A percentile compares a stretch with the other conserved stretches of the same genome.
Conservation (phyloP, 37 sponge, comb jelly and placozoan genomes). For the Dysidea cf. avara region DNA sequence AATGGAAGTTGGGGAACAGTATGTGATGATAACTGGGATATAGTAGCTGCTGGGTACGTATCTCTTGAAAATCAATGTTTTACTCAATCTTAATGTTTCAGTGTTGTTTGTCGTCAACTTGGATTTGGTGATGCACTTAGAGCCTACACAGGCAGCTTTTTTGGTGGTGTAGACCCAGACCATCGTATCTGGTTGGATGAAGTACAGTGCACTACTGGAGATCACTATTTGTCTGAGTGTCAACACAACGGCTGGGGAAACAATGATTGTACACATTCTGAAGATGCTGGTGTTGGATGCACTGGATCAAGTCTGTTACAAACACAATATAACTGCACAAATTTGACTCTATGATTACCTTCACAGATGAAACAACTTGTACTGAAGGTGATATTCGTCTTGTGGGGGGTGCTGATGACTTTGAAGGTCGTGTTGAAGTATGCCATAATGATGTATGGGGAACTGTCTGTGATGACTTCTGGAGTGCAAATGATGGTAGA, state of each 20-base stretch:
- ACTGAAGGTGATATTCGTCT: conserved; percentile 17
- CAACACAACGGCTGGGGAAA: not conserved
- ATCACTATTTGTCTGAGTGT: conserved; percentile 4
- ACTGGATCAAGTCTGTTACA: not conserved
- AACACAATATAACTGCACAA: not conserved
- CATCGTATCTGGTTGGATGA: too few species aligned
- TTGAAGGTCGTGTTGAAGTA: conserved; percentile 28
- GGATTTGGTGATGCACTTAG: too few species aligned
- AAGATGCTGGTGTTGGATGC: conserved; percentile 30
- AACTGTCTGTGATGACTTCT: conserved; percentile 28
- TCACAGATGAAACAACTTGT: not conserved
- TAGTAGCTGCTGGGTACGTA: too few species aligned
- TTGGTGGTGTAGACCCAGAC: too few species aligned
- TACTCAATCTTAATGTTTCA: too few species aligned
- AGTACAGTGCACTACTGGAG: too few species aligned
- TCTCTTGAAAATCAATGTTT: too few species aligned
- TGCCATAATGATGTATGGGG: conserved; percentile 25
- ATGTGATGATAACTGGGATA: too few species aligned
- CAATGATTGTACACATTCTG: conserved; percentile 24
- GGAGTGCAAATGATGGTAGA: conserved; percentile 6
- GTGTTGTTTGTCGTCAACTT: too few species aligned
- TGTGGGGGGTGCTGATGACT: conserved; percentile 7
- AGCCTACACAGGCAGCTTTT: too few species aligned
- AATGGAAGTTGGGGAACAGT: too few species aligned
- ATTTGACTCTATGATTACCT: not conserved